Percentiles rank a stretch among this genome's conserved stretches.
Conservation (phyloP, 2,113 vertebrate species). For the Xiphophorus maculatus region DNA sequence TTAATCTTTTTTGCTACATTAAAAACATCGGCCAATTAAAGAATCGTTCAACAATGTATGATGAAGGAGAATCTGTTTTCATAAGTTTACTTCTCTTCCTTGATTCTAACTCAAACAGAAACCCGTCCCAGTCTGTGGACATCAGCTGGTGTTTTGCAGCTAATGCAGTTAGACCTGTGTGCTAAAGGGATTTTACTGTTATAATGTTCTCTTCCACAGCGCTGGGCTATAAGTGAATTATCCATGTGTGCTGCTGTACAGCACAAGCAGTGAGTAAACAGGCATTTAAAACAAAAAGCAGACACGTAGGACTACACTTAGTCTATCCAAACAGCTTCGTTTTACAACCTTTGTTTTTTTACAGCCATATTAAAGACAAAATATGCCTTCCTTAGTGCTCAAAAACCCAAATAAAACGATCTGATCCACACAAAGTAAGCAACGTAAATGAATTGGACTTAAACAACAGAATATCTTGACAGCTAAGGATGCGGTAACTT, state of each 20-base stretch:
- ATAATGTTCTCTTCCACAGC: constrained; percentile 55
- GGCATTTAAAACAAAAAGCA: constrained; percentile 23
- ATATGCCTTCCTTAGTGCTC: neutral
- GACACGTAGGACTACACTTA: neutral
- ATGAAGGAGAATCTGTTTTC: neutral
- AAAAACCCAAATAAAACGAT: neutral
- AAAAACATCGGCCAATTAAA: no score
- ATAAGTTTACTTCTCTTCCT: neutral
- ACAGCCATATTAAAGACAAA: neutral
- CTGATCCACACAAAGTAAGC: neutral
- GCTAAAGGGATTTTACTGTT: constrained; percentile 61
- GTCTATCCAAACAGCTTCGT: constrained; percentile 17
- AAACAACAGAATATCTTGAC: constrained; percentile 2
- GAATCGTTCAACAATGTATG: no score
- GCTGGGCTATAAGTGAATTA: constrained; percentile 61
- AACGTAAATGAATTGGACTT: neutral
- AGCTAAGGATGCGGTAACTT: constrained; percentile 23
- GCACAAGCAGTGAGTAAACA: constrained; percentile 46
- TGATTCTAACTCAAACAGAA: neutral
- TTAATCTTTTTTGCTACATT: no score
- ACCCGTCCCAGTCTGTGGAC: constrained; percentile 24
- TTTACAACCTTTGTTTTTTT: neutral
- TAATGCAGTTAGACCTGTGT: constrained; percentile 73
- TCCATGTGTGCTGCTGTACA: constrained; percentile 42
- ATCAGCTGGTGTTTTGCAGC: constrained; percentile 64